Conservation (phyloP, 2,113 vertebrate species). For the Paralichthys olivaceus region DNA sequence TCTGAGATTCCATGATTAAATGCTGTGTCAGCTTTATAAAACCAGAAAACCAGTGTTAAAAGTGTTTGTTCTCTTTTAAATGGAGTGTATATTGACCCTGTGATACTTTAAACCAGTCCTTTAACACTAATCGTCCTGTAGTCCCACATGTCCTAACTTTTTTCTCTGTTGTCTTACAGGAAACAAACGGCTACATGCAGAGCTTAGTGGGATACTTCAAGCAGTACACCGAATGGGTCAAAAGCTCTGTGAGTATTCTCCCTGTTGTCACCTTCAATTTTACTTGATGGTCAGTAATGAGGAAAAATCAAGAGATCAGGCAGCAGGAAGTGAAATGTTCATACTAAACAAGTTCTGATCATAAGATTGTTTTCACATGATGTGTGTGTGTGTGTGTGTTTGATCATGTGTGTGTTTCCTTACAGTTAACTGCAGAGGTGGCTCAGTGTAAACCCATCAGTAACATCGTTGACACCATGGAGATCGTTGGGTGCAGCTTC, state of each 20-base stretch:
- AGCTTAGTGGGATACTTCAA: slow-evolving; percentile 88
- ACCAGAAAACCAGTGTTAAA: no score
- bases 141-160: no score
- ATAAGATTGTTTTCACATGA: neutral
- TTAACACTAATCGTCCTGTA: no score
- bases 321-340: neutral
- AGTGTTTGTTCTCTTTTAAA: neutral
- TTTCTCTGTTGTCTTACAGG: slow-evolving; percentile 75
- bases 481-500: slow-evolving; percentile 91
- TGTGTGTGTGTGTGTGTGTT: neutral
- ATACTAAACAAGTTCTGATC: neutral
- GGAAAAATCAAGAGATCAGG: neutral
- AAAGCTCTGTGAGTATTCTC: slow-evolving; percentile 86
- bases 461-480: slow-evolving; percentile 89
- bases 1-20: slow-evolving; percentile 49
- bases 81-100: no score
- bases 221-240: slow-evolving; percentile 90
- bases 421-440: slow-evolving; percentile 87
- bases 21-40: neutral
- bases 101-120: no score
- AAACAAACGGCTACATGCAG: slow-evolving; percentile 85
- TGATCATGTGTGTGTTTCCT: neutral
- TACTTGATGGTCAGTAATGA: neutral
- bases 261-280: neutral
- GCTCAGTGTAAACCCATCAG: slow-evolving; percentile 93